phyloP scores from a whole-genome alignment of 2,797 vertebrate species.

The Acrocephalus scirpaceus region DNA sequence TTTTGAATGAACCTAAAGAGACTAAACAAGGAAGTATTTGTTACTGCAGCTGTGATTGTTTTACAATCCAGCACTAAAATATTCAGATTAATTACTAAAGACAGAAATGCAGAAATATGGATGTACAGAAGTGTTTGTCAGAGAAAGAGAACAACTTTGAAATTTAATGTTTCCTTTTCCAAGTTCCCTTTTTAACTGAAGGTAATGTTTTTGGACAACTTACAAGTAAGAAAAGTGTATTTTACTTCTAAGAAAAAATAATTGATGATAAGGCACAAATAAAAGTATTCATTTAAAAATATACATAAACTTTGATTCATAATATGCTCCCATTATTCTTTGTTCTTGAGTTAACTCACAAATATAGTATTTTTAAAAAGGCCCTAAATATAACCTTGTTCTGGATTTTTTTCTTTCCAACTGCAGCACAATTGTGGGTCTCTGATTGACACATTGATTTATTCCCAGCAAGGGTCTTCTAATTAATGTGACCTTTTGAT shows the following conservation, averaged over 20 bases:
- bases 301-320: neutral
- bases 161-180: neutral
- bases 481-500: constrained; percentile 83
- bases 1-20: neutral
- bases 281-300: neutral
- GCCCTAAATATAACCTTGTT: constrained; percentile 25
- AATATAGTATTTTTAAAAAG: neutral
- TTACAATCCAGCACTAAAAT: neutral
- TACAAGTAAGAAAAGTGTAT: neutral
- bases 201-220: neutral
- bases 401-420: constrained; percentile 33
- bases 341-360: neutral
- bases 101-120: neutral
- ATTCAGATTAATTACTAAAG: neutral
- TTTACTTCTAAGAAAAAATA: neutral
- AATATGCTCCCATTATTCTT: neutral
- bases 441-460: constrained; percentile 76
- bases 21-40: neutral
- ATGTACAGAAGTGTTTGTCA: neutral
- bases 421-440: constrained; percentile 48
- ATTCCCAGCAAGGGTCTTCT: constrained; percentile 74
- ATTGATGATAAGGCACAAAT: neutral
- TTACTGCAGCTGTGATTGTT: neutral
- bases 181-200: neutral
- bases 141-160: neutral